Conservation (phyloP, 2,113 vertebrate genomes). For the Calonectris borealis region DNA sequence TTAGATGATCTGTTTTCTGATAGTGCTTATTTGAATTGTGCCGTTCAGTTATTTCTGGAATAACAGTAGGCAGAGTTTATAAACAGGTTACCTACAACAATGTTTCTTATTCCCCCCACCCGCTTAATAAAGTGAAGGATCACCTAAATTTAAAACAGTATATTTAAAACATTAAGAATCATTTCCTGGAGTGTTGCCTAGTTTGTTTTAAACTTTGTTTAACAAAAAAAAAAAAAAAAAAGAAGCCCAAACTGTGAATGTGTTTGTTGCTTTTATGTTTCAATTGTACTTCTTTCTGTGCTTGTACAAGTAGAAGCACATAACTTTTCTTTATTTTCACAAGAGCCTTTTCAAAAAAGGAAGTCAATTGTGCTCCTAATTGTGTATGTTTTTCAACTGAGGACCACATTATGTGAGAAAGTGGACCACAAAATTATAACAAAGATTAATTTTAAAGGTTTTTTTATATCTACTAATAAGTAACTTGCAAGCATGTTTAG, state of each 20-base stretch:
- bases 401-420: background rate
- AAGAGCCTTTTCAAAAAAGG: conserved; percentile 7
- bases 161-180: conserved; percentile 26
- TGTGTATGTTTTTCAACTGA: background rate
- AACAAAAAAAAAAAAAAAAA: background rate
- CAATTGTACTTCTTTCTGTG: conserved; percentile 46
- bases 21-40: conserved; percentile 10
- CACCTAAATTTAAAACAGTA: conserved; percentile 58
- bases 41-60: conserved; percentile 34
- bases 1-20: conserved; percentile 13
- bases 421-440: background rate
- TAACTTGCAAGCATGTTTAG: background rate
- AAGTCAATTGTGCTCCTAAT: conserved; percentile 21
- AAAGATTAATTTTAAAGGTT: background rate
- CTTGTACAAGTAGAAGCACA: background rate
- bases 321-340: background rate
- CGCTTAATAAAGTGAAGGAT: conserved; percentile 24
- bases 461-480: background rate
- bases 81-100: conserved; percentile 55
- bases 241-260: background rate
- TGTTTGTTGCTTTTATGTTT: conserved; percentile 29
- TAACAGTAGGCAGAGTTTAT: conserved; percentile 1
- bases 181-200: conserved; percentile 42
- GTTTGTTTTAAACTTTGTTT: background rate
- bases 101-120: conserved; percentile 10